phyloP scores from a whole-genome alignment of 2,797 vertebrate genomes.

The Gorsachius magnificus region DNA sequence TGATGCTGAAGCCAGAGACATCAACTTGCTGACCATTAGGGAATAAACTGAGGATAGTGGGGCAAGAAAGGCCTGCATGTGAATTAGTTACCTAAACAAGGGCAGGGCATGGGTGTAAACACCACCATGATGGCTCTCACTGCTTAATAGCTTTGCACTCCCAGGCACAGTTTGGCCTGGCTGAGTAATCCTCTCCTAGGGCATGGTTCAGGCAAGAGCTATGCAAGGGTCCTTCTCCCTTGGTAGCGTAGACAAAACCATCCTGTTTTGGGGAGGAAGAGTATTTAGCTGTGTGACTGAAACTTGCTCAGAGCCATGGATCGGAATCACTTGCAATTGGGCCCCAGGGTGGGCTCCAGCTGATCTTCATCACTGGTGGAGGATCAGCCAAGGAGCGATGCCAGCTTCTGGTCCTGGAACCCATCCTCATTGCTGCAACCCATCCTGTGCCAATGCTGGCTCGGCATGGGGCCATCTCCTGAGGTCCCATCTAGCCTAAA shows the following conservation, averaged over 20 bases:
- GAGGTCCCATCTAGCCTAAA: not conserved
- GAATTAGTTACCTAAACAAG: not conserved
- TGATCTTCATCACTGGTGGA: not conserved
- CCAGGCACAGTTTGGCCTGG: not conserved
- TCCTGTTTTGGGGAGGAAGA: not conserved
- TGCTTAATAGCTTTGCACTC: not conserved
- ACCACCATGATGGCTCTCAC: not conserved
- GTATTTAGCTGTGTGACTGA: not conserved
- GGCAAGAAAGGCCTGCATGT: not conserved
- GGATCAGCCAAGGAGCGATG: not conserved
- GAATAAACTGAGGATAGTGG: not conserved
- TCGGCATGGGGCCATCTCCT: not conserved
- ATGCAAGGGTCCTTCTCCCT: not conserved
- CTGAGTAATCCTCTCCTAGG: not conserved
- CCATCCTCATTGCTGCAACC: not conserved
- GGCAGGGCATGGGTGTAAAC: not conserved
- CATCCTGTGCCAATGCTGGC: fast-evolving
- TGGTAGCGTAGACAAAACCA: not conserved
- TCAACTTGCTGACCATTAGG: not conserved
- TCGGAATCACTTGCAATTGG: fast-evolving
- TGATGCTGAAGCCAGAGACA: not conserved
- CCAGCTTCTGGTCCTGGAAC: not conserved
- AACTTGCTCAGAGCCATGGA: not conserved
- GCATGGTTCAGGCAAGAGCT: not conserved
- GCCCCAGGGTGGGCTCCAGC: not conserved